Evolutionary conservation across 2,797 vertebrate genomes (phyloP).

Genomic region (Chelon labrosus): DNA sequence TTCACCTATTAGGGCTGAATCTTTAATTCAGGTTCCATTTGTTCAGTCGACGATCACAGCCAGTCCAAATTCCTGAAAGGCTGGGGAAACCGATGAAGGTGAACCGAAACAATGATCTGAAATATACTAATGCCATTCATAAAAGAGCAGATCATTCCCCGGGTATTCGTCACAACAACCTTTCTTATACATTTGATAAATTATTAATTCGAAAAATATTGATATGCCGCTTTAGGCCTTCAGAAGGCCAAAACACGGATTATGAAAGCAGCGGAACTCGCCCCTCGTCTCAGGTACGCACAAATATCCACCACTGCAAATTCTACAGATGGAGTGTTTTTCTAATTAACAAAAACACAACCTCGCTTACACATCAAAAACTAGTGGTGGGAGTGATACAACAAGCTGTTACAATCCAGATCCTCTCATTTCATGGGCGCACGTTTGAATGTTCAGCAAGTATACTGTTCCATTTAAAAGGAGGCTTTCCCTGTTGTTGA

Average conservation of each 20-base stretch:
- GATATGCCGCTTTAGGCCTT: neutral
- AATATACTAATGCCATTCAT: neutral
- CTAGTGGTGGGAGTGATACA: slow-evolving; percentile 57
- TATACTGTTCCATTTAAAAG: slow-evolving; percentile 68
- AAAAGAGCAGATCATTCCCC: neutral
- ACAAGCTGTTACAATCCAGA: slow-evolving; percentile 68
- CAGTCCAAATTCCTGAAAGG: neutral
- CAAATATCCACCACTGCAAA: slow-evolving; percentile 55
- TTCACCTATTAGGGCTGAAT: no score
- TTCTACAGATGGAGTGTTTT: slow-evolving; percentile 65
- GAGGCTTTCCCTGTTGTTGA: slow-evolving; percentile 72
- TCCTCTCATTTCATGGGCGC: slow-evolving; percentile 58
- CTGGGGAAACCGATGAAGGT: neutral
- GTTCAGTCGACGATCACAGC: neutral
- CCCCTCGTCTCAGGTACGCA: slow-evolving; percentile 18
- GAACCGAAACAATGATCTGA: slow-evolving; percentile 5
- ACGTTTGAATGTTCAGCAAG: slow-evolving; percentile 77
- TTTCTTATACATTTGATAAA: neutral
- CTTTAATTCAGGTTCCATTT: no score
- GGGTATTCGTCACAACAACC: neutral
- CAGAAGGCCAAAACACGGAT: neutral
- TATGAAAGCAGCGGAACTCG: neutral
- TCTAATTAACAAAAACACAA: slow-evolving; percentile 75
- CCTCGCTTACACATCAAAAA: slow-evolving; percentile 67
- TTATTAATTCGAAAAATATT: neutral